These are phyloP conservation scores for human DNA, from an alignment of 2,113 vertebrate species.

Conservation along the genomic window GRCh38 chr2:78454001-78454500, in stretches of 20 bases:
- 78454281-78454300: background rate
- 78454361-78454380: conserved; percentile 1
- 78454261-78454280: background rate
- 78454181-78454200: background rate
- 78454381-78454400: conserved; percentile 41
- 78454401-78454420: conserved; percentile 16
- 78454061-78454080: conserved; percentile 17
- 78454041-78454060: conserved; percentile 26
- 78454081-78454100: conserved; percentile 9
- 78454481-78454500: background rate
- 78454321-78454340: background rate
- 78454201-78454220: background rate
- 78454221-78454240: background rate
- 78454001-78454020: conserved; percentile 30
- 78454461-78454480: background rate
- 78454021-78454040: background rate
- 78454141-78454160: background rate
- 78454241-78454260: background rate
- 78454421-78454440: conserved; percentile 54
- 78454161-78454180: background rate
- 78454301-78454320: background rate
- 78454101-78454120: background rate
- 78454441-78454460: conserved; percentile 7
- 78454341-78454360: background rate
- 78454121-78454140: background rate